Evolutionary conservation across 2,888 invertebrate genomes (phyloP).

Genomic region (Sinelater perroti): DNA sequence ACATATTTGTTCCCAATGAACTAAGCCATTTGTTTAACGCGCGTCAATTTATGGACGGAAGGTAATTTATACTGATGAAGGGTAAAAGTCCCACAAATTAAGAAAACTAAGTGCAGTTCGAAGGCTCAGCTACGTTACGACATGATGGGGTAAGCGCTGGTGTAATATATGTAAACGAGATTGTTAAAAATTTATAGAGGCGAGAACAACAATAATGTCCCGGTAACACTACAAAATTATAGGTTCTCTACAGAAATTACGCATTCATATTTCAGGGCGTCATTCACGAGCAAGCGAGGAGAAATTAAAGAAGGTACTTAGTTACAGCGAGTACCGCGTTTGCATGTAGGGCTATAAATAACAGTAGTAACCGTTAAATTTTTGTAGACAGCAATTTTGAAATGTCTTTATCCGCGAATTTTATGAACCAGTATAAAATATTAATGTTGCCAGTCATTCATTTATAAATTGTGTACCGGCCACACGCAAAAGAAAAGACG

Average conservation of each 20-base stretch:
- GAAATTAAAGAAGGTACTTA: slow-evolving; percentile 34
- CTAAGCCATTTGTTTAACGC: too few relatives aligned
- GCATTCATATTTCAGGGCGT: slow-evolving; percentile 32
- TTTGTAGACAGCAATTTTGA: slow-evolving; percentile 35
- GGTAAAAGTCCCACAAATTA: slow-evolving; percentile 17
- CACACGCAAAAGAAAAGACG: slow-evolving; percentile 23
- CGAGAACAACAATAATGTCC: slow-evolving; percentile 27
- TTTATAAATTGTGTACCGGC: slow-evolving; percentile 29
- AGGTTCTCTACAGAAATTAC: slow-evolving; percentile 31
- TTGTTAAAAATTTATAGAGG: slow-evolving; percentile 30
- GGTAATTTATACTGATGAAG: slow-evolving; percentile 6
- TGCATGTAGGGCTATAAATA: slow-evolving; percentile 36
- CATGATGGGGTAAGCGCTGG: slow-evolving; percentile 19
- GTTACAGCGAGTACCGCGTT: slow-evolving; percentile 31
- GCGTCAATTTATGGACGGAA: neutral
- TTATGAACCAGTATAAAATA: slow-evolving; percentile 37
- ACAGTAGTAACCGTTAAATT: slow-evolving; percentile 40
- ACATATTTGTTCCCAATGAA: too few relatives aligned
- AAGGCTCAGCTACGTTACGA: slow-evolving; percentile 17
- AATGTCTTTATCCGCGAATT: slow-evolving; percentile 35
- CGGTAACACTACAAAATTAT: slow-evolving; percentile 36
- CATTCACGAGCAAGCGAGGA: slow-evolving; percentile 19
- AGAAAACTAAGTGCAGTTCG: slow-evolving; percentile 12
- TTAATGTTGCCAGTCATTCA: slow-evolving; percentile 29
- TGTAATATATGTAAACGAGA: slow-evolving; percentile 28